These are phyloP conservation scores for Ligdia adustata DNA, from an alignment of 2,888 invertebrate genomes.

Conservation along the genomic window DNA sequence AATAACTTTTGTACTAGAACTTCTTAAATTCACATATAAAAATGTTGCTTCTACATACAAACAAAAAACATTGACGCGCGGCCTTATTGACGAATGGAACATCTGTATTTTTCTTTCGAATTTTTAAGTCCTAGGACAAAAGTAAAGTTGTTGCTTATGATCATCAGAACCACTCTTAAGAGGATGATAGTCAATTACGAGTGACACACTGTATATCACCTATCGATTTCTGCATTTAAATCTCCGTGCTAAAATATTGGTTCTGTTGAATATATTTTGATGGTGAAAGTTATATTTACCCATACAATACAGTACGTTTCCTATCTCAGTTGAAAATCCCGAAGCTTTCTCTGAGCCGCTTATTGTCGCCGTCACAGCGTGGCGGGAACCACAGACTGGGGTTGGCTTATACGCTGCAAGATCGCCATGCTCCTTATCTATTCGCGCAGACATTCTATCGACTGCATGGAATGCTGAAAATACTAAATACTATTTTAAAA, in stretches of 20 bases:
- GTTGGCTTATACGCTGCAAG: constrained; percentile 30
- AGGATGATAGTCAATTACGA: no score
- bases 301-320: constrained; percentile 5
- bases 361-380: constrained; percentile 53
- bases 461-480: constrained; percentile 42
- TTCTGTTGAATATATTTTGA: constrained; percentile 1
- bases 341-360: constrained; percentile 58
- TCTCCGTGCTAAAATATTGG: not conserved
- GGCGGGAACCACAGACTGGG: constrained; percentile 48
- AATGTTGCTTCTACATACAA: no score
- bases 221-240: constrained; percentile 3
- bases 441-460: constrained; percentile 61
- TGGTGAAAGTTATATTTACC: constrained; percentile 3
- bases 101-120: no score
- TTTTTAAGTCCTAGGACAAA: no score
- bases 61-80: no score
- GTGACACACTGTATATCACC: no score
- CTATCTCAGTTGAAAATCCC: constrained; percentile 8
- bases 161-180: no score
- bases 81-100: no score
- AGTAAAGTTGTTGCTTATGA: no score
- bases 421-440: constrained; percentile 55
- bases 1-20: no score
- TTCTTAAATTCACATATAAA: no score
- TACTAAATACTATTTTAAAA: no score